Conservation (phyloP, 2,113 vertebrate genomes). For the Diphyllodes magnificus region DNA sequence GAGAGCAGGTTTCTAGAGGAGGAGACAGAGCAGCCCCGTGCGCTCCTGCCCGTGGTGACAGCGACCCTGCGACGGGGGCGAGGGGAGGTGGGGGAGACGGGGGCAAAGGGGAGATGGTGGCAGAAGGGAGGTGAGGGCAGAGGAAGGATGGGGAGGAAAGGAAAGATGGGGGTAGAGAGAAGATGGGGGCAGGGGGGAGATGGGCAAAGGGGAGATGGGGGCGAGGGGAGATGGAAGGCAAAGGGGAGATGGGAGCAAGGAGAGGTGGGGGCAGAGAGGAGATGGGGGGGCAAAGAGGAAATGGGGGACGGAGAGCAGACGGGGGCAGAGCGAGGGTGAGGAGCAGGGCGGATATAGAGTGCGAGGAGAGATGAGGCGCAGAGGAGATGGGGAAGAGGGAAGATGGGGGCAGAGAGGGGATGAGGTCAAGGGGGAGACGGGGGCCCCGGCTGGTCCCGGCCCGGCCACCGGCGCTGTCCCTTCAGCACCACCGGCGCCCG, state of each 20-base stretch:
- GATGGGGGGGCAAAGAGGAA: too few species aligned
- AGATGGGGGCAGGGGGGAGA: not conserved
- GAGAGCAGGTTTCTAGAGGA: not conserved
- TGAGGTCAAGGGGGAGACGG: accelerated
- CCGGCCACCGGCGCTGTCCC: slow-evolving; percentile 27
- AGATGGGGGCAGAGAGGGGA: not conserved
- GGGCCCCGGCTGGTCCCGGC: not conserved
- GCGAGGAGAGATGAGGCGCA: not conserved
- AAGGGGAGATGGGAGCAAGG: not conserved
- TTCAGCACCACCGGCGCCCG: slow-evolving; percentile 52
- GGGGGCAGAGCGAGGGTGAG: not conserved
- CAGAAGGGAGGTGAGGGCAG: too few species aligned
- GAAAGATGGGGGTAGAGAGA: not conserved
- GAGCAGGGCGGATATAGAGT: not conserved
- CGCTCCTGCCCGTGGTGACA: not conserved
- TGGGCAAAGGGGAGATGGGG: not conserved
- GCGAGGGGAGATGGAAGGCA: not conserved
- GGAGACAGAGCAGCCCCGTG: not conserved
- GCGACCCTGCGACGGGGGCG: not conserved
- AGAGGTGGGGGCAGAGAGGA: not conserved
- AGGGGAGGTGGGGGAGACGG: too few species aligned
- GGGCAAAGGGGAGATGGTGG: not conserved
- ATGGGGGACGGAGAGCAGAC: not conserved
- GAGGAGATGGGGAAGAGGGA: not conserved
- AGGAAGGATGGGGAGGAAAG: not conserved